Percentiles rank a stretch among this genome's conserved stretches.
phyloP scores from a whole-genome alignment of 2,113 vertebrate species.

The Apodemus sylvaticus region DNA sequence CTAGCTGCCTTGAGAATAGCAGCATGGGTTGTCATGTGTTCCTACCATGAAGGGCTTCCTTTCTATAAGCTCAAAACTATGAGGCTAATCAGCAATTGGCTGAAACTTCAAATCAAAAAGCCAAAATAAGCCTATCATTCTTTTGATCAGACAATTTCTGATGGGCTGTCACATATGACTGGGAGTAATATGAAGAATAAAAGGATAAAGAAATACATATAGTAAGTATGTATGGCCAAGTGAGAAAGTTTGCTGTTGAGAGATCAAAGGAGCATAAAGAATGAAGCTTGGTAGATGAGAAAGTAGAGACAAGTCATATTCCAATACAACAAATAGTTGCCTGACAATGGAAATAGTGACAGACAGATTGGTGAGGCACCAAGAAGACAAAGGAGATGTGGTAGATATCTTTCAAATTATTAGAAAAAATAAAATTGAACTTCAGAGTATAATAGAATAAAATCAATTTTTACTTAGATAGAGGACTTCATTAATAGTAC shows the following conservation, averaged over 20 bases:
- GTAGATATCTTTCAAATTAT: not conserved
- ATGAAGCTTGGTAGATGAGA: not conserved
- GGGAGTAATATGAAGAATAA: not conserved
- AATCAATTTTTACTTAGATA: not conserved
- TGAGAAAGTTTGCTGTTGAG: not conserved
- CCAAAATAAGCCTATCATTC: not conserved
- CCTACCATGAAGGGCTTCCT: not conserved
- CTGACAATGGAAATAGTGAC: not conserved
- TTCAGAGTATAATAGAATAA: not conserved
- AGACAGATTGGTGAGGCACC: not conserved
- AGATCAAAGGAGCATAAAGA: not conserved
- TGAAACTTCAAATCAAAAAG: not conserved
- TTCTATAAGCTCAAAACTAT: not conserved
- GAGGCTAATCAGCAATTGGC: not conserved
- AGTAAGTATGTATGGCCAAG: not conserved
- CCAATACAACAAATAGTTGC: not conserved
- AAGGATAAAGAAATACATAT: not conserved
- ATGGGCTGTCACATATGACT: not conserved
- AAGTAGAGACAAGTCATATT: not conserved
- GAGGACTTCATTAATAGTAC: too few species aligned
- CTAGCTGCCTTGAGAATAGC: not conserved
- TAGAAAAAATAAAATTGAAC: not conserved
- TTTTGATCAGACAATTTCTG: not conserved
- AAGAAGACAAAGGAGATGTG: rapidly evolving
- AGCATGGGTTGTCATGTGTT: not conserved